Conservation (phyloP, 2,888 invertebrate species). For the Leptothorax acervorum region DNA sequence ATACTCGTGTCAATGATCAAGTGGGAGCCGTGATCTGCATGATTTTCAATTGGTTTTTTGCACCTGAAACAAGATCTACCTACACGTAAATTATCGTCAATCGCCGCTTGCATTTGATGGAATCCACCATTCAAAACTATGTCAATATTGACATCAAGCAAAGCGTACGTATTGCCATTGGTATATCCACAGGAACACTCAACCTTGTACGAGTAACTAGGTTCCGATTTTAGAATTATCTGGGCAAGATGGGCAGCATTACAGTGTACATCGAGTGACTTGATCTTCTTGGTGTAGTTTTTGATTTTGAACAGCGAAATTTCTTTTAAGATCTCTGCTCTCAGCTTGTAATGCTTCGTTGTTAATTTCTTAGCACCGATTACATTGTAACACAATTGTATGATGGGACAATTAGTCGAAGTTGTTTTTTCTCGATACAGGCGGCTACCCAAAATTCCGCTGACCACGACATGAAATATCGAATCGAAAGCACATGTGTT, state of each 20-base stretch:
- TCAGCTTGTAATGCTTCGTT: slow-evolving; percentile 10
- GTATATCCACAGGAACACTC: slow-evolving; percentile 44
- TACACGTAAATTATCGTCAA: slow-evolving; percentile 41
- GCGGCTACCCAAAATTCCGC: neutral
- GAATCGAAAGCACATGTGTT: slow-evolving; percentile 2
- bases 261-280: neutral
- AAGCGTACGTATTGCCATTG: neutral
- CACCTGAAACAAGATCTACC: neutral
- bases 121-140: slow-evolving; percentile 37
- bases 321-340: neutral
- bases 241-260: neutral
- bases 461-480: neutral
- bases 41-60: slow-evolving; percentile 1
- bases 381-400: slow-evolving; percentile 19
- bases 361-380: neutral
- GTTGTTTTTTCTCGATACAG: neutral
- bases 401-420: neutral
- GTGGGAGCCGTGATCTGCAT: slow-evolving; percentile 50
- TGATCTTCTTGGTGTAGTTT: neutral
- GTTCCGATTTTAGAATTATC: neutral
- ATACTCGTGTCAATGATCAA: slow-evolving; percentile 50
- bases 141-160: neutral
- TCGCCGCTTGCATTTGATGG: slow-evolving; percentile 53
- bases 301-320: neutral
- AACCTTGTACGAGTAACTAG: slow-evolving; percentile 26